These are phyloP conservation scores for Drosophila gaucha DNA, from an alignment of 2,888 invertebrate genomes.

Conservation along the genomic window DNA sequence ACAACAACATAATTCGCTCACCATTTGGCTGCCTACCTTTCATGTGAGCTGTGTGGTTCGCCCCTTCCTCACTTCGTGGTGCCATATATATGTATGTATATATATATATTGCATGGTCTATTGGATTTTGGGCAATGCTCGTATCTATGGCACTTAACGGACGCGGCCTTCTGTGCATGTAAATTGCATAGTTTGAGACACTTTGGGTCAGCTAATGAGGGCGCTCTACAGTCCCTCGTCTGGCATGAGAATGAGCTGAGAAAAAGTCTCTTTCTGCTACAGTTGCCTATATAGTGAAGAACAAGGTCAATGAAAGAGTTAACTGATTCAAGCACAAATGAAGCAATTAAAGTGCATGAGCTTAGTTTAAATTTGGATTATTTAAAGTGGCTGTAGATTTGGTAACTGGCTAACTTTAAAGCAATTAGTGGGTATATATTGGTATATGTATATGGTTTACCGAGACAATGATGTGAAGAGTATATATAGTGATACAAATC, in stretches of 20 bases:
- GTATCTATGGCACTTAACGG: constrained; percentile 54
- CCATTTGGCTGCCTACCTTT: constrained; percentile 53
- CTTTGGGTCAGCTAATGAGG: constrained; percentile 77
- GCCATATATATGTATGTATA: constrained; percentile 5
- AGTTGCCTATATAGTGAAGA: not conserved
- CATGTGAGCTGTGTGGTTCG: constrained; percentile 28
- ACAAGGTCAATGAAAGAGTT: not conserved
- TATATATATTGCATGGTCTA: constrained; percentile 66
- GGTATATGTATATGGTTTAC: not conserved
- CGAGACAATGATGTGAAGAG: no score
- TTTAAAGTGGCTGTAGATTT: not conserved
- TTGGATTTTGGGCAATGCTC: constrained; percentile 59
- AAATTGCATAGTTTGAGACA: constrained; percentile 78
- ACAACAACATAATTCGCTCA: constrained; percentile 76
- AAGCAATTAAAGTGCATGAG: not conserved
- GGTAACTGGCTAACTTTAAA: no score
- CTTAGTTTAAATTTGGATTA: not conserved
- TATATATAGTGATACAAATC: no score
- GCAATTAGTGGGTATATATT: no score
- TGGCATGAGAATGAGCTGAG: constrained; percentile 39
- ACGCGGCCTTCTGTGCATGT: constrained; percentile 66
- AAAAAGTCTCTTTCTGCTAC: constrained; percentile 6
- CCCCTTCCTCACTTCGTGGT: constrained; percentile 30
- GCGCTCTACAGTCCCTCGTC: constrained; percentile 48
- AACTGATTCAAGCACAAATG: not conserved